A percentile compares a stretch with the other conserved stretches of the same genome.
phyloP scores from a whole-genome alignment of 2,797 vertebrate genomes.

The Fistularia commersonii region DNA sequence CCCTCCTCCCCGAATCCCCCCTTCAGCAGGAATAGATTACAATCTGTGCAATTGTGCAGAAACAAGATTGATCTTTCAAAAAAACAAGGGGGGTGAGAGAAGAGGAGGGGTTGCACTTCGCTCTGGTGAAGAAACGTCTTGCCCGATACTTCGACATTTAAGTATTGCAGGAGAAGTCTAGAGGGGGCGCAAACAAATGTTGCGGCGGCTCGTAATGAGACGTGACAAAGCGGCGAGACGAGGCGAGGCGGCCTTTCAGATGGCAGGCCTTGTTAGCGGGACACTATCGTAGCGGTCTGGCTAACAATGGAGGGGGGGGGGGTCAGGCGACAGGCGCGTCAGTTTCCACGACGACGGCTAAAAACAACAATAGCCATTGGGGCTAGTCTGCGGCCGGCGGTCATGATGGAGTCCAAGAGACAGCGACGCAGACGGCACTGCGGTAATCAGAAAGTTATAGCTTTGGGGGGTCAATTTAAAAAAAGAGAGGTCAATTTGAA shows the following conservation, averaged over 20 bases:
- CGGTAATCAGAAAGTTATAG: too few species aligned
- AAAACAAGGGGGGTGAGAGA: constrained; percentile 24
- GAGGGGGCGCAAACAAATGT: constrained; percentile 39
- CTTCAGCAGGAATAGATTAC: constrained; percentile 67
- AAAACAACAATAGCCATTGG: too few species aligned
- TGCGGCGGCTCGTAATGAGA: constrained; percentile 46
- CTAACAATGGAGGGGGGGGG: too few species aligned
- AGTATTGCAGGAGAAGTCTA: constrained; percentile 19
- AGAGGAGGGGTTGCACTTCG: constrained; percentile 14
- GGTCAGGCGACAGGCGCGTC: too few species aligned
- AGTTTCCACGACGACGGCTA: too few species aligned
- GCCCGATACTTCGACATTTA: too few species aligned
- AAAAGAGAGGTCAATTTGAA: too few species aligned
- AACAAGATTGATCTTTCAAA: constrained; percentile 61
- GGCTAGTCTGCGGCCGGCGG: too few species aligned
- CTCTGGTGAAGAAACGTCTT: too few species aligned
- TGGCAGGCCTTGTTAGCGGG: constrained; percentile 57
- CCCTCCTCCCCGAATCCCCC: constrained; percentile 2
- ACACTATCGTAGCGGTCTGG: constrained; percentile 27
- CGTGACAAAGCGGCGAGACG: constrained; percentile 37
- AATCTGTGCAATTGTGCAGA: constrained; percentile 73
- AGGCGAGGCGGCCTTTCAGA: constrained; percentile 72
- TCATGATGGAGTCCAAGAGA: too few species aligned
- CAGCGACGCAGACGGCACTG: too few species aligned
- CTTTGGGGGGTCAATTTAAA: too few species aligned